Base-by-base conservation (phyloP, 2,888 invertebrate species). In the Cheilosia grossa region DNA sequence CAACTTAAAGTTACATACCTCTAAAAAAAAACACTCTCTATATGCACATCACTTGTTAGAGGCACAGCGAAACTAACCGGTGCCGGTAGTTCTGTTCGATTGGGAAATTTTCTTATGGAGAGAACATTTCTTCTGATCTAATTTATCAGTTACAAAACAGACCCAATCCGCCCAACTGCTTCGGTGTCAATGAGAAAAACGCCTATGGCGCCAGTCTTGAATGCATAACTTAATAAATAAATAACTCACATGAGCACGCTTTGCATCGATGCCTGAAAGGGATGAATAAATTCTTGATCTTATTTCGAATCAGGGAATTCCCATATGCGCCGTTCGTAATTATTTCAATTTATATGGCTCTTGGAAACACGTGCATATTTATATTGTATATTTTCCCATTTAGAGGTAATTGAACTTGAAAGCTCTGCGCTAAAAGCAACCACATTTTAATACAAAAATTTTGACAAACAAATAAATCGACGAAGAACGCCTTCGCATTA, bases 361-460 rank as follows among this genome's bases (percentile, higher is more conserved):
- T 13, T 19, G 2, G 13, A 64, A 37, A 49, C n/a, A 21, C 10
- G 33, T 37, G 15, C 21, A n/a, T 40, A 17, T 13, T 37, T 13
- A 13, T 37, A 37, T 37, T 13, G 1, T 4, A 13, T 19, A 27
- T 17, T 58, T 27, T 30, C 40, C 19, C 27, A 56, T 67, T 42
- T 51, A 33, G 73, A 67, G 82, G 82, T 82, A 82, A 73, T 17
- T 82, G 82, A 82, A 82, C 82, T 81, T 73, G 61, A 82, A 73
- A 78, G 78, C 67, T 73, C n/a, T 19, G 51, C 56, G 64, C 19
- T 56, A 42, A 79, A 78, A 78, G 67, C 44, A 67, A 82, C 67
- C 72, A 66, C 72, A 66, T 66, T 56, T 77, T 59, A 66, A 66
- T 77, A 70, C 63, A 63, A 53, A 44, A 9, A 15, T 66, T 64